These are phyloP conservation scores for Lithosia quadra DNA, from an alignment of 2,888 invertebrate species.

Conservation along the genomic window DNA sequence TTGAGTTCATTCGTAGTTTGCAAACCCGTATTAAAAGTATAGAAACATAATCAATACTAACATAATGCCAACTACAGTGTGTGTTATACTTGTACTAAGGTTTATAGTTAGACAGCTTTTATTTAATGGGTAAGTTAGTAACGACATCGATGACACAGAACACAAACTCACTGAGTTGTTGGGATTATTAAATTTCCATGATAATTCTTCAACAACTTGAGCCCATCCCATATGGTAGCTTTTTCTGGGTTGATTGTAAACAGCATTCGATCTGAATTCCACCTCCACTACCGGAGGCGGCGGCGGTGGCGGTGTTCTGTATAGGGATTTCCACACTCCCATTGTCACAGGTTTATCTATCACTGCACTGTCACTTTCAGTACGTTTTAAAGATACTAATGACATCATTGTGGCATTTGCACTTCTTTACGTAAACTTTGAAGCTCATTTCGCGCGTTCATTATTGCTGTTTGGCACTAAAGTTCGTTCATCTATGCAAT, in stretches of 20 bases:
- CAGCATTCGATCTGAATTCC: conserved; percentile 23
- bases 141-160: conserved; percentile 22
- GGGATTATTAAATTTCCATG: conserved; percentile 59
- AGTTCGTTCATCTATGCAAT: conserved; percentile 31
- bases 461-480: conserved; percentile 24
- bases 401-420: conserved; percentile 58
- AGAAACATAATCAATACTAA: too few species aligned
- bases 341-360: conserved; percentile 40
- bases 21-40: neutral
- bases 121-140: conserved; percentile 18
- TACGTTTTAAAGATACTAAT: conserved; percentile 49
- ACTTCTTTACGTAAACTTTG: conserved; percentile 29
- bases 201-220: conserved; percentile 75
- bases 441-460: conserved; percentile 25
- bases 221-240: conserved; percentile 73
- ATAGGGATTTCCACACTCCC: conserved; percentile 28
- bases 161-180: conserved; percentile 65
- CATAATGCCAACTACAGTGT: too few species aligned
- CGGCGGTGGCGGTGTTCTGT: conserved; percentile 7
- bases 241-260: conserved; percentile 42
- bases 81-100: too few species aligned
- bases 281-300: conserved; percentile 23
- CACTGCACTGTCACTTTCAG: conserved; percentile 51
- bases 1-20: neutral
- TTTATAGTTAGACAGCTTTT: neutral